Evolutionary conservation across 2,113 vertebrate genomes (phyloP).

Genomic region (Pholis gunnellus): DNA sequence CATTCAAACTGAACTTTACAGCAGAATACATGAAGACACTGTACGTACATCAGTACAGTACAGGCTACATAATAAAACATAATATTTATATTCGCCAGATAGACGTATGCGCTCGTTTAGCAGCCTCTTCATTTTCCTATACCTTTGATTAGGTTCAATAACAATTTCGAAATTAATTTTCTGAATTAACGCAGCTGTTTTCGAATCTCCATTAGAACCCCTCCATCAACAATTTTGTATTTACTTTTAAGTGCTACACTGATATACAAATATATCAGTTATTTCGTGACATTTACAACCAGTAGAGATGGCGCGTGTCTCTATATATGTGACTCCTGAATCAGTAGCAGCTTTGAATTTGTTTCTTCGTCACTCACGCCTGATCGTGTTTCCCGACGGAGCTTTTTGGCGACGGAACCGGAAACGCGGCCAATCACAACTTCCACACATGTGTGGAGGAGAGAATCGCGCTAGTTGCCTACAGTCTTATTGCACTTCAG

Average conservation of each 20-base stretch:
- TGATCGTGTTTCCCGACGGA: slow-evolving; percentile 64
- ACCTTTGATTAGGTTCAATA: not conserved
- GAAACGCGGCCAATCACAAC: slow-evolving; percentile 70
- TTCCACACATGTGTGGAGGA: slow-evolving; percentile 77
- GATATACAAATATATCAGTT: not conserved
- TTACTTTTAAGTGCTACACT: not conserved
- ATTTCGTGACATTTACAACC: not conserved
- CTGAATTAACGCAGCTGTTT: not conserved
- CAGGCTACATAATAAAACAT: not conserved
- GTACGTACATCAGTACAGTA: not conserved
- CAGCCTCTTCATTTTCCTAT: no score
- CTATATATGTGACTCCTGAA: not conserved
- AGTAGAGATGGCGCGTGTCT: not conserved
- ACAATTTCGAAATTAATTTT: not conserved
- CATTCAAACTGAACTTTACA: not conserved
- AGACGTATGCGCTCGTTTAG: not conserved
- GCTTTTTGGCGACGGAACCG: slow-evolving; percentile 60
- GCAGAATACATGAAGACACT: not conserved
- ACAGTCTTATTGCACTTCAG: fast-evolving
- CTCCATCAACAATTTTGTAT: not conserved
- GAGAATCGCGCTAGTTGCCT: fast-evolving
- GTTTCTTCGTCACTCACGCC: not conserved
- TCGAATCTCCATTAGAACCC: no score
- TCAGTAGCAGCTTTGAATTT: not conserved
- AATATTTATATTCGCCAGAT: not conserved